Conservation (phyloP, 1,140 invertebrate genomes). For the Drosophila pseudoananassae region DNA sequence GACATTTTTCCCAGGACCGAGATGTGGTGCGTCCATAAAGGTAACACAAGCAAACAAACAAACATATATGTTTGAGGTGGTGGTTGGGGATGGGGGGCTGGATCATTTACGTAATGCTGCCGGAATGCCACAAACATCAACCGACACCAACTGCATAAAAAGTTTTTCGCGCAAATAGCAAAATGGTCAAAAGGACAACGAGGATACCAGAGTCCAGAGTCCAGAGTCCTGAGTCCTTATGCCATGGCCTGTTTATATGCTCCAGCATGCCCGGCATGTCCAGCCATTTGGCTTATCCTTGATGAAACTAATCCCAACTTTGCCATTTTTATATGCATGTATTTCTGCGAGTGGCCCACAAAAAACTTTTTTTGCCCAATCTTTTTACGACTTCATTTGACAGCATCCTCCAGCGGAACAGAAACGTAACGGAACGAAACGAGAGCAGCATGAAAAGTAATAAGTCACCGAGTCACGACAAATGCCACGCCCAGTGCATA, state of each 20-base stretch:
- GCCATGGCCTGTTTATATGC: constrained; percentile 62
- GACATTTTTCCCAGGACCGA: constrained; percentile 64
- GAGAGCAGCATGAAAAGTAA: constrained; percentile 68
- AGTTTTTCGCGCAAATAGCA: constrained; percentile 69
- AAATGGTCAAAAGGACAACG: constrained; percentile 44
- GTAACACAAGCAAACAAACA: constrained; percentile 43
- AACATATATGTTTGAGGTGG: not conserved
- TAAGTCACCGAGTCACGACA: constrained; percentile 76
- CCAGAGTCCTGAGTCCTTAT: constrained; percentile 25
- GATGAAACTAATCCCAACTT: constrained; percentile 82
- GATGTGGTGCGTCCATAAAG: constrained; percentile 67
- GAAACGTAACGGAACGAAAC: constrained; percentile 18
- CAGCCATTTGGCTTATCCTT: constrained; percentile 81
- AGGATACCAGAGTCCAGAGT: constrained; percentile 6
- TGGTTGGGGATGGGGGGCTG: not conserved
- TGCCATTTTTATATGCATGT: constrained; percentile 80
- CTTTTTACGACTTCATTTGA: constrained; percentile 82
- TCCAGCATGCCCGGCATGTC: constrained; percentile 52
- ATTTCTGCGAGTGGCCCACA: constrained; percentile 74
- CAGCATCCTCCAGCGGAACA: constrained; percentile 41
- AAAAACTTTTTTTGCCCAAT: constrained; percentile 81
- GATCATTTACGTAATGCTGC: constrained; percentile 52
- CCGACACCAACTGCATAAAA: constrained; percentile 67
- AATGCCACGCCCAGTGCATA: constrained; percentile 42
- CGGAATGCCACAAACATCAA: constrained; percentile 38